phyloP scores from a whole-genome alignment of 2,888 invertebrate species.

The Ditula angustiorana region DNA sequence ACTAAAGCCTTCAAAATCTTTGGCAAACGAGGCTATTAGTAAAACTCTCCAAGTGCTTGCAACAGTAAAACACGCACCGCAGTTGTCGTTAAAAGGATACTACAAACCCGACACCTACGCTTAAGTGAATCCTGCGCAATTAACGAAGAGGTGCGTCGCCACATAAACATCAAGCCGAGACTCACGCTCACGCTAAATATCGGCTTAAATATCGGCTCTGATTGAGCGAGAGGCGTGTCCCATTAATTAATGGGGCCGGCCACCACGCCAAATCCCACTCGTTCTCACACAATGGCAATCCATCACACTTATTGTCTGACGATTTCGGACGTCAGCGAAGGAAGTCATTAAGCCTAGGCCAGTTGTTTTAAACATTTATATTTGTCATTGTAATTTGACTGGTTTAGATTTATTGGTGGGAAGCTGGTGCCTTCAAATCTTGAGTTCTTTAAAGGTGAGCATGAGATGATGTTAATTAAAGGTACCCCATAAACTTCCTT shows the following conservation, averaged over 20 bases:
- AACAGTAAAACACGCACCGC: conserved; percentile 42
- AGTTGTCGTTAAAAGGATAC: conserved; percentile 66
- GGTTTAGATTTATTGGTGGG: conserved; percentile 34
- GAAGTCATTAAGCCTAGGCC: conserved; percentile 76
- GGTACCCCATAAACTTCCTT: neutral
- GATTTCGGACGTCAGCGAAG: conserved; percentile 80
- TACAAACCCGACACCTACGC: conserved; percentile 53
- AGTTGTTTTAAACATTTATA: conserved; percentile 66
- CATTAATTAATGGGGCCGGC: conserved; percentile 80
- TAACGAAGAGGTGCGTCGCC: conserved; percentile 73
- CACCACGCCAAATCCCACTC: conserved; percentile 69
- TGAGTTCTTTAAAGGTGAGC: neutral
- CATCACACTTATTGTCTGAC: conserved; percentile 81
- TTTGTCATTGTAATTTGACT: conserved; percentile 50
- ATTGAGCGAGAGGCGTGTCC: conserved; percentile 78
- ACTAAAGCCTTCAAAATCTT: too few species aligned
- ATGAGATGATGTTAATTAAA: neutral
- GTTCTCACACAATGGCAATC: conserved; percentile 80
- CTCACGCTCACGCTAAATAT: conserved; percentile 70
- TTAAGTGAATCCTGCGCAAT: conserved; percentile 76
- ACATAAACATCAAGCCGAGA: conserved; percentile 66
- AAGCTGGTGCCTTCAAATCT: conserved; percentile 15
- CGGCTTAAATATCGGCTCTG: conserved; percentile 72
- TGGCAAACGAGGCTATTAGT: too few species aligned
- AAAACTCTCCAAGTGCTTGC: conserved; percentile 13